These are phyloP conservation scores for Capitulum mitella DNA, from an alignment of 2,888 invertebrate species.

Conservation along the genomic window DNA sequence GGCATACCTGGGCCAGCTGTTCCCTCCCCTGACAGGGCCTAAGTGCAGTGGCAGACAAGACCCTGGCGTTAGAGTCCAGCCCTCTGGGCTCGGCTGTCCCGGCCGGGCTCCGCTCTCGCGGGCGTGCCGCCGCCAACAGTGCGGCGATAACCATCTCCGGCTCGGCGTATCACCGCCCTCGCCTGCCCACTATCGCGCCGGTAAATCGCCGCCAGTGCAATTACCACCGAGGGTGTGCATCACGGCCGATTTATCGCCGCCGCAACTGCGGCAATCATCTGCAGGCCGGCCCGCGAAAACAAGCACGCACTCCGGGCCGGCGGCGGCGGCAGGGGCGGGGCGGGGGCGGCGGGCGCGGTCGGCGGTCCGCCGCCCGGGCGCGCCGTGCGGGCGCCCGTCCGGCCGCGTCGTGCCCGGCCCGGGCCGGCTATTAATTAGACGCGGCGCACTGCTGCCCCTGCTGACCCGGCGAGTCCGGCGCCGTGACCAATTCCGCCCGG, in stretches of 20 bases:
- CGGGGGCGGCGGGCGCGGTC: neutral
- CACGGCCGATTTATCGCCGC: neutral
- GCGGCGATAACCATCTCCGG: neutral
- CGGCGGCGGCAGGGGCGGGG: no score
- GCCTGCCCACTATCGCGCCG: neutral
- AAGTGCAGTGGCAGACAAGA: no score
- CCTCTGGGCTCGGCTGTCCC: no score
- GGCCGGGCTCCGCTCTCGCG: no score
- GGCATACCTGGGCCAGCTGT: no score
- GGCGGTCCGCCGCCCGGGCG: neutral
- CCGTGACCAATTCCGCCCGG: slow-evolving; percentile 1
- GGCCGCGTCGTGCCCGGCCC: neutral
- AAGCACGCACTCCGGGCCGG: neutral
- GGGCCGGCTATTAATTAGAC: neutral
- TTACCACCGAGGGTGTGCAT: neutral
- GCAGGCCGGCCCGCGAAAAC: neutral
- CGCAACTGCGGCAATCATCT: neutral
- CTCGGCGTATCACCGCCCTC: neutral
- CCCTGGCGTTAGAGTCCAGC: no score
- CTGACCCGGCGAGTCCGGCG: neutral
- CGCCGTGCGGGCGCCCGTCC: neutral
- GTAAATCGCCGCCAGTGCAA: neutral
- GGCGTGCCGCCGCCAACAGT: neutral
- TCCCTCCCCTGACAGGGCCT: no score
- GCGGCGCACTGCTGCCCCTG: neutral